These are phyloP conservation scores for Apodemia hepburni DNA, from an alignment of 2,888 invertebrate genomes.

Conservation along the genomic window DNA sequence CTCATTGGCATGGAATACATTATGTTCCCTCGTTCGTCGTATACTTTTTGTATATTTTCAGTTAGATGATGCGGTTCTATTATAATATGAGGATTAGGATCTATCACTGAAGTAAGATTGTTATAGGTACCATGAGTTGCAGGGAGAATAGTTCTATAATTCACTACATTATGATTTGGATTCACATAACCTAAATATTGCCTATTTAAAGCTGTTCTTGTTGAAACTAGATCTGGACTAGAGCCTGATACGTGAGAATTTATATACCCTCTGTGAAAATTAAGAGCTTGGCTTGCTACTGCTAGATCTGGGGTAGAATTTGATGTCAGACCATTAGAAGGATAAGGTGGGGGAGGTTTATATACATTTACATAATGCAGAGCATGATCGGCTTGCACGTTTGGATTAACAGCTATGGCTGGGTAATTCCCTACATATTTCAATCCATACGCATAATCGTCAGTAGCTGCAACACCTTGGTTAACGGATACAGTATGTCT, in stretches of 20 bases:
- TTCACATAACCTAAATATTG: conserved; percentile 65
- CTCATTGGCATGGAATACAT: conserved; percentile 82
- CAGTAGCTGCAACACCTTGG: conserved; percentile 44
- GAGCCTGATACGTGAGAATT: conserved; percentile 85
- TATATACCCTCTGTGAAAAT: conserved; percentile 67
- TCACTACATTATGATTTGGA: conserved; percentile 51
- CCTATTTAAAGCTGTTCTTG: conserved; percentile 81
- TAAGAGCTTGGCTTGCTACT: conserved; percentile 82
- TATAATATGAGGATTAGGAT: conserved; percentile 74
- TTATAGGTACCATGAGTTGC: conserved; percentile 86
- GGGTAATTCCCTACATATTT: conserved; percentile 62
- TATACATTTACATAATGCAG: conserved; percentile 83
- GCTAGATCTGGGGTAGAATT: conserved; percentile 93
- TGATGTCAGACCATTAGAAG: conserved; percentile 87
- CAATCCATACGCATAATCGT: conserved; percentile 58
- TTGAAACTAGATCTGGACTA: conserved; percentile 89
- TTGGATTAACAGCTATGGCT: conserved; percentile 57
- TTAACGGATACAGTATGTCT: conserved; percentile 63
- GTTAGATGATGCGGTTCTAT: conserved; percentile 79
- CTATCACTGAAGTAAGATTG: conserved; percentile 83
- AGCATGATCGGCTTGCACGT: conserved; percentile 62
- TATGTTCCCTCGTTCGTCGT: conserved; percentile 82
- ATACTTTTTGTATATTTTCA: conserved; percentile 81
- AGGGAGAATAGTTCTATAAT: conserved; percentile 59
- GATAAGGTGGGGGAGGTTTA: conserved; percentile 93